These are phyloP conservation scores for Etheostoma perlongum DNA, from an alignment of 2,797 vertebrate species.

Conservation along the genomic window DNA sequence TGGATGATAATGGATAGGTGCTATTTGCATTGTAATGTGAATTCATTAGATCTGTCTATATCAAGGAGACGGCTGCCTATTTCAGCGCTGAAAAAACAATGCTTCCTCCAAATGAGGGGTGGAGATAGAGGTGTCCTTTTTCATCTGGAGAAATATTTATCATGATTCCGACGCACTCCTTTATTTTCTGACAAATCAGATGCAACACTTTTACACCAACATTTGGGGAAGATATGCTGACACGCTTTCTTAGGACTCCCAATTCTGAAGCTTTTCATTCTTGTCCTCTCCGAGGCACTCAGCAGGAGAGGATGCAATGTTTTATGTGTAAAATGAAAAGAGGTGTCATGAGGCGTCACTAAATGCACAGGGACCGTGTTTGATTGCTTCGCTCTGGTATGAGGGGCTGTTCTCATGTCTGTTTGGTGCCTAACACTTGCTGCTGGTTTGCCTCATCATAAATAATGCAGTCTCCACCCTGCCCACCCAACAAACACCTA, in stretches of 20 bases:
- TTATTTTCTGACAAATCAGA: constrained; percentile 63
- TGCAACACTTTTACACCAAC: constrained; percentile 54
- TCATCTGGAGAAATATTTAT: constrained; percentile 70
- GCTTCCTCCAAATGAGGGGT: constrained; percentile 46
- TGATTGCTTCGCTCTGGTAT: constrained; percentile 69
- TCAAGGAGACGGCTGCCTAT: constrained; percentile 35
- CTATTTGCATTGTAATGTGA: constrained; percentile 72
- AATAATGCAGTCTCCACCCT: constrained; percentile 81
- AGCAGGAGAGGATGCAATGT: constrained; percentile 55
- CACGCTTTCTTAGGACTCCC: constrained; percentile 57
- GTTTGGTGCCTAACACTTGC: constrained; percentile 76
- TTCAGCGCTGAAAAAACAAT: constrained; percentile 44
- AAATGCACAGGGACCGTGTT: constrained; percentile 61
- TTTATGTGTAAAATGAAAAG: constrained; percentile 75
- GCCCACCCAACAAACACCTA: constrained; percentile 76
- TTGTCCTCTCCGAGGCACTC: constrained; percentile 49
- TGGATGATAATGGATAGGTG: constrained; percentile 62
- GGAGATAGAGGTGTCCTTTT: constrained; percentile 70
- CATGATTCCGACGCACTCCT: constrained; percentile 52
- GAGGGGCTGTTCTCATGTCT: constrained; percentile 66
- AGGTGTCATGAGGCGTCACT: constrained; percentile 68
- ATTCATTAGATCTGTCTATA: constrained; percentile 51
- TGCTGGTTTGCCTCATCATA: constrained; percentile 77
- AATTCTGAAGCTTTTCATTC: constrained; percentile 50
- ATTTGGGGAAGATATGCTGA: constrained; percentile 37